These are phyloP conservation scores for Natrix natrix DNA, from an alignment of 2,797 vertebrate genomes.

Conservation along the genomic window DNA sequence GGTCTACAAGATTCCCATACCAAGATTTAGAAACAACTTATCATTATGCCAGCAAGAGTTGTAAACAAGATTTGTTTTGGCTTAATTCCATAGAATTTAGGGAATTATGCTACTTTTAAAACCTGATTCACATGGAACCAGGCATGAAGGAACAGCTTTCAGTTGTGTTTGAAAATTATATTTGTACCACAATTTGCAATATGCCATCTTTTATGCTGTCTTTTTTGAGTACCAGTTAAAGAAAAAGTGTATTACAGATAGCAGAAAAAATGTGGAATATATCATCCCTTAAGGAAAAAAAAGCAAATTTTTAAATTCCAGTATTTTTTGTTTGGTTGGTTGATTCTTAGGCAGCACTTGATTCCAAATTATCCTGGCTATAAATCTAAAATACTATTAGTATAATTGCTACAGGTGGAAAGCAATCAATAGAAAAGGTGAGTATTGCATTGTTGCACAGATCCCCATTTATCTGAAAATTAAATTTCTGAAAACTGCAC, in stretches of 20 bases:
- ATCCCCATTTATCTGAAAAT: conserved; percentile 32
- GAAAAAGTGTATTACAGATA: background rate
- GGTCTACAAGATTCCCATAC: background rate
- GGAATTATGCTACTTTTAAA: background rate
- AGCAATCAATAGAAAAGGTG: conserved; percentile 50
- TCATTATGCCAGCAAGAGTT: background rate
- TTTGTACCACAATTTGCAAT: background rate
- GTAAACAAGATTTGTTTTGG: background rate
- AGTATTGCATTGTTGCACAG: conserved; percentile 36
- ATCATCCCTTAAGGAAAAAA: background rate
- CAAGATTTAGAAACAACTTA: background rate
- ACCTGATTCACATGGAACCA: background rate
- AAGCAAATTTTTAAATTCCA: conserved; percentile 26
- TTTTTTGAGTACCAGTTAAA: background rate
- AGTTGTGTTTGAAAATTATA: background rate
- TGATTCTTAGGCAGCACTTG: background rate
- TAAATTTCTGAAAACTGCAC: conserved; percentile 58
- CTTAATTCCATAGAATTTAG: background rate
- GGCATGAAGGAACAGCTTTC: background rate
- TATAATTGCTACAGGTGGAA: conserved; percentile 63
- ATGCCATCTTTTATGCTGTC: background rate
- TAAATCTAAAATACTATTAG: conserved; percentile 54
- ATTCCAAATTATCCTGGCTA: conserved; percentile 41
- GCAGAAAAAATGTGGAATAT: background rate
- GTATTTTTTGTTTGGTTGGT: background rate